Base-by-base conservation (phyloP, 2,888 invertebrate genomes). In the Tortricodes alternella region DNA sequence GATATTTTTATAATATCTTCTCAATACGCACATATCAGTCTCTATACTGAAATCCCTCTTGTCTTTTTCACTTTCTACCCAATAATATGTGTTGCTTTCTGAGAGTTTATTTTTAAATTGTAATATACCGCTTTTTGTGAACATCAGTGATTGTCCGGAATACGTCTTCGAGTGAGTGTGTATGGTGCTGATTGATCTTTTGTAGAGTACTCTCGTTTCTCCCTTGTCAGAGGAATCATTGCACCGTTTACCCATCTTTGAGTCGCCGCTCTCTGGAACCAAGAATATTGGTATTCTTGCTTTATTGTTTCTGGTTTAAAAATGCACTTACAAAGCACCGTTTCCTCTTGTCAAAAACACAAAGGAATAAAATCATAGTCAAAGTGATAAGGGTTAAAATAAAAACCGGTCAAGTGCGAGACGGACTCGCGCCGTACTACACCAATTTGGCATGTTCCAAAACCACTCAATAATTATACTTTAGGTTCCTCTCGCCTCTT, bases 31-130 rank as follows among this genome's bases (percentile, higher is more conserved):
- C 9, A 80, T 62, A 46, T 84, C 83, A 1, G 89, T 89, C 71
- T 86, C 89, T 5, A 86, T 64, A 49, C 89, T 81, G 0, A 86
- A 64, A 62, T 89, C 87, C 62, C 78, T 75, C 68, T 83, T 88
- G 0, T 76, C 5, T 64, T 70, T 80, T 0, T 67, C 72, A 19
- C 68, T 72, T 0, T 76, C 66, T 7, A 58, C n/a, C n/a, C n/a
- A 58, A 34, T 74, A 74, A 37, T 74, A 71, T 0, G 62, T 60
- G 5, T 69, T 68, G 3, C 61, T 63, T 34, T 68, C 65, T 11
- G 76, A 73, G 16, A 68, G 34, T 34, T 74, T 76, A 50, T 73
- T 80, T 52, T 75, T 82, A 2, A 80, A 57, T 37, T 73, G 70
- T 8, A 70, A 19, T 2, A 78, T 65, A 0, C 71, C 70, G 37